Evolutionary conservation across 2,888 invertebrate genomes (phyloP), one percentile per base, ranked within the genome.

Genomic region (Unio pictorum): DNA sequence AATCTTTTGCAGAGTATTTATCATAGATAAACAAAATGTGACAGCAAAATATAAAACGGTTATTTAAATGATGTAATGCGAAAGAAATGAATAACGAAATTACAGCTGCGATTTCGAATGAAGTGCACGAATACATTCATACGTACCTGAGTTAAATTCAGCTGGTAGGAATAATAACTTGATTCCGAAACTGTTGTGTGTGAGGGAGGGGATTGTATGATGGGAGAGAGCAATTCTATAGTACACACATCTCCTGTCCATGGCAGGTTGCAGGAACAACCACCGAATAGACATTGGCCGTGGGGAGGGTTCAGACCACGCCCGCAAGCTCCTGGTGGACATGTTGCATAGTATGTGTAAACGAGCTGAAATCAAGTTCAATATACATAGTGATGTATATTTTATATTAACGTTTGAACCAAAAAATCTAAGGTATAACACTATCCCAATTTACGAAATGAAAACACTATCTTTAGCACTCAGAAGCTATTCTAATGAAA

Each of bases 241-340:
- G 69, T 63, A 62, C 82, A 82, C 26, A 74, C 77, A 18, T 68
- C 68, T 45, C 82, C 82, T 34, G 67, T 71, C 82, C 82, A 82
- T 0, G 82, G 82, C 11, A 73, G 65, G 26, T 67, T 68, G 68
- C 82, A 82, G 17, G 72, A 61, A 69, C 82, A 82, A 11, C 66
- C 64, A 59, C 82, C 82, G 68, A 76, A 74, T 20, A 76, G 61
- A 73, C 82, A 82, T 26, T 73, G 69, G 17, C 82, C 82, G 28
- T 66, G 72, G 7, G 76, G 61, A 18, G 78, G 79, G 15, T 26
- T 60, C 15, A 66, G 62, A 20, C 66, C 59, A 11, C 70, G 69
- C 4, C 80, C 80, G 67, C 81, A 81, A 3, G 80, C 64, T 66
- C 75, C 73, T 4, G 71, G 60, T 18, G 80, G 79, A 64, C 81